Evolutionary conservation across 1,140 invertebrate genomes (phyloP), one percentile per base, ranked within the genome.

Genomic region (Bombus sibiricus): DNA sequence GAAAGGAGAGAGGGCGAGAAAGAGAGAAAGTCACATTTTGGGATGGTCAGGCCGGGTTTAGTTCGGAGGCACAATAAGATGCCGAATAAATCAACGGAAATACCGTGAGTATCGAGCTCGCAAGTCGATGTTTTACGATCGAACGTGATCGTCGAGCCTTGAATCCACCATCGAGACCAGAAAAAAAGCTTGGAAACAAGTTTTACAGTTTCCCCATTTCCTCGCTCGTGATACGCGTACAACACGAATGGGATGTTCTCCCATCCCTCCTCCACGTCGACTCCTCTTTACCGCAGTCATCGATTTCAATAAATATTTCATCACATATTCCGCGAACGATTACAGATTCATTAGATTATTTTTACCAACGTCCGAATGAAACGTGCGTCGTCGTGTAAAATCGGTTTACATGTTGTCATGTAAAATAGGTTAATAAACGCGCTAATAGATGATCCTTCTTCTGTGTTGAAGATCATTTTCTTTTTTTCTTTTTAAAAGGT

Each of bases 61-160:
- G 86, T 76, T 87, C 77, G 69, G 69, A 53, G 64, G 78, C 72
- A 88, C 89, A 90, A 90, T 90, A 90, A 90, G 86, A 90, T 90
- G 62, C 37, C 75, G 84, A 91, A 91, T 91, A 91, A 91, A 91
- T 91, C 89, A 91, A 78, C 72, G 79, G 89, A 86, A 53, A 88
- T 90, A 81, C 79, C 80, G 81, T 28, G 86, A 62, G 77, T 86
- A 85, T 75, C 88, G 81, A 74, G 81, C 43, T 82, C 64, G 62
- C 43, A n/a, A 47, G 86, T 69, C 75, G 84, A 85, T 83, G 81
- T 76, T 81, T 89, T 80, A 53, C 64, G 87, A 85, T 57, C 83
- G 32, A 62, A 59, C 53, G 68, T n/a, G 68, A 73, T 81, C 68
- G 13, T 81, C 47, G 32, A 64, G 8, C 59, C 43, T 74, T 37